Conservation (phyloP, 2,888 invertebrate genomes). For the Drosophila setosimentum region DNA sequence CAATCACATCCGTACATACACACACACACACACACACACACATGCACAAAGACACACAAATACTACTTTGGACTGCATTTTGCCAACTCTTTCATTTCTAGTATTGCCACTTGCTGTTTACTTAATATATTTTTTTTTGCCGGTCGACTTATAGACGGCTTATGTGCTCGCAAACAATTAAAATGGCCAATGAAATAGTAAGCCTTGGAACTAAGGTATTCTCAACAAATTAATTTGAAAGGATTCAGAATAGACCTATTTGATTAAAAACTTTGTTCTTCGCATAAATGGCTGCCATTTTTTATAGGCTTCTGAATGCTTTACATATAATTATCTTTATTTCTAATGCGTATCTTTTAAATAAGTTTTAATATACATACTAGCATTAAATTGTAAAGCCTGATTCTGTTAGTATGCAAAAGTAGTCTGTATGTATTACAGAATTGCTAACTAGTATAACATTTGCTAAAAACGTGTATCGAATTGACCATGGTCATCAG, state of each 20-base stretch:
- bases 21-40: constrained; percentile 3
- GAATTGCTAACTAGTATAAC: not conserved
- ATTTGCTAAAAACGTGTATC: not conserved
- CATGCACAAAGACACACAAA: constrained; percentile 2
- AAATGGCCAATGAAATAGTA: constrained; percentile 64
- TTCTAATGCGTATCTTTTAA: too few relatives aligned
- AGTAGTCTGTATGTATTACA: not conserved
- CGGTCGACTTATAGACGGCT: constrained; percentile 68
- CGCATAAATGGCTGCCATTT: constrained; percentile 3
- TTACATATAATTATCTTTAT: not conserved
- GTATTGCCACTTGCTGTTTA: constrained; percentile 41
- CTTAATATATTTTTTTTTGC: constrained; percentile 43
- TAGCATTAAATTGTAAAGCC: not conserved
- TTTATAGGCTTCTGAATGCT: not conserved
- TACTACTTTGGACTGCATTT: constrained; percentile 5
- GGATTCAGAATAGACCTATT: constrained; percentile 46
- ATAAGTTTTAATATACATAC: not conserved
- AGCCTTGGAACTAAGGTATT: constrained; percentile 25
- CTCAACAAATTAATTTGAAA: constrained; percentile 66
- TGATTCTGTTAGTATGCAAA: not conserved
- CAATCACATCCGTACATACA: constrained; percentile 10
- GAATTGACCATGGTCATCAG: not conserved
- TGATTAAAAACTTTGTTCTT: constrained; percentile 13
- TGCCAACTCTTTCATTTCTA: constrained; percentile 19
- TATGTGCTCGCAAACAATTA: constrained; percentile 74